Evolutionary conservation across 2,113 vertebrate genomes (phyloP).

Genomic region (Hepsetus odoe): DNA sequence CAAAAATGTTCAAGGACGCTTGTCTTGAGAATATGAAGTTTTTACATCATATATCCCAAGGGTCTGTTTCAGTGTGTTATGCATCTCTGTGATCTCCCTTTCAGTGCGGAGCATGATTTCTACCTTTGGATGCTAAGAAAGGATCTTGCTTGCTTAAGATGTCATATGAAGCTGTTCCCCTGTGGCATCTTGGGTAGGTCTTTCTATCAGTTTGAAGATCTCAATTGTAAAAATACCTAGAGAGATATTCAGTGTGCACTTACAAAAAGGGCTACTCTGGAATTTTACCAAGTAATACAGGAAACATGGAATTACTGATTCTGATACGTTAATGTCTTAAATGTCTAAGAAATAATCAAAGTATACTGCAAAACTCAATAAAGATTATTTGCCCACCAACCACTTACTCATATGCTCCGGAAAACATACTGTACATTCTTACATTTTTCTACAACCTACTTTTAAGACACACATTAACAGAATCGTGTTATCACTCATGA

Average conservation of each 20-base stretch:
- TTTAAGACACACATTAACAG: too few species aligned
- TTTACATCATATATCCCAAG: not conserved
- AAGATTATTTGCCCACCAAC: too few species aligned
- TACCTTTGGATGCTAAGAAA: not conserved
- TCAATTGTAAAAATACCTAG: not conserved
- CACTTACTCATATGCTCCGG: too few species aligned
- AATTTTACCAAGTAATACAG: not conserved
- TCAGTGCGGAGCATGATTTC: not conserved
- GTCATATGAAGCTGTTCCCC: not conserved
- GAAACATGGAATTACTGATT: not conserved
- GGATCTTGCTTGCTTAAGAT: not conserved
- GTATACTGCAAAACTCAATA: too few species aligned
- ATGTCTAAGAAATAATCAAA: constrained; percentile 3
- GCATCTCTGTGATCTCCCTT: not conserved
- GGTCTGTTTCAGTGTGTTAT: not conserved
- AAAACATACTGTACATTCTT: too few species aligned
- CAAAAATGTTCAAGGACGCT: too few species aligned
- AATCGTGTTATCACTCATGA: too few species aligned
- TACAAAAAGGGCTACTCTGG: not conserved
- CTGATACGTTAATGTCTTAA: not conserved
- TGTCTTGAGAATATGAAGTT: not conserved
- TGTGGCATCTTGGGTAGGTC: not conserved
- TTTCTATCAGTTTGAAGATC: not conserved
- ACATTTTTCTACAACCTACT: too few species aligned
- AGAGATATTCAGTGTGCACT: not conserved